phyloP scores from a whole-genome alignment of 1,140 invertebrate genomes.

The Trachelipus rathkii region DNA sequence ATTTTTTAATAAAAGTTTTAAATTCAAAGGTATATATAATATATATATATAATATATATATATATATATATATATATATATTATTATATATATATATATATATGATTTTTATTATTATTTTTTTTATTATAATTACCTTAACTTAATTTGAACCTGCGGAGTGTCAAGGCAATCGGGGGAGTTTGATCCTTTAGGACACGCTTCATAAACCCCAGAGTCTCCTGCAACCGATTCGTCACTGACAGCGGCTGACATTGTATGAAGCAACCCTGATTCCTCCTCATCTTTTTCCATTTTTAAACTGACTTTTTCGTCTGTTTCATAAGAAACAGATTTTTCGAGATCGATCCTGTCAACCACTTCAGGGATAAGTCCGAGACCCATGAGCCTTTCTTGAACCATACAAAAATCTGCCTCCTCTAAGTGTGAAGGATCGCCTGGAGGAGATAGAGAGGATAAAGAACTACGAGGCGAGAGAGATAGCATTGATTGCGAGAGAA shows the following conservation, averaged over 20 bases:
- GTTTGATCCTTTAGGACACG: conserved; percentile 60
- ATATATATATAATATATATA: no score
- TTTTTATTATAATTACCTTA: conserved; percentile 58
- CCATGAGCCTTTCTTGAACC: conserved; percentile 14
- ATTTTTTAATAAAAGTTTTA: no score
- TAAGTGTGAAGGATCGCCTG: conserved; percentile 47
- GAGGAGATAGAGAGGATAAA: conserved; percentile 79
- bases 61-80: conserved; percentile 53
- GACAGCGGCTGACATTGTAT: conserved; percentile 86
- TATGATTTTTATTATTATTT: no score
- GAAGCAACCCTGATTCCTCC: conserved; percentile 49
- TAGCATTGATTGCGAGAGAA: conserved; percentile 51
- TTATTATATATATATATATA: no score
- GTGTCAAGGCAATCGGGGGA: conserved; percentile 61
- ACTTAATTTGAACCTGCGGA: conserved; percentile 87
- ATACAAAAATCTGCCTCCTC: neutral
- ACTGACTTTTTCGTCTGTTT: neutral
- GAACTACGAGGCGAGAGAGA: conserved; percentile 77
- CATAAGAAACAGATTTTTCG: neutral
- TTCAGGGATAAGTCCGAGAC: conserved; percentile 27
- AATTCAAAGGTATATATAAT: no score
- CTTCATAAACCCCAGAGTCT: conserved; percentile 93
- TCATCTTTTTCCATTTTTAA: conserved; percentile 45
- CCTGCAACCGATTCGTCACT: conserved; percentile 94
- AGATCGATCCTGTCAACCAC: conserved; percentile 26